A percentile compares a stretch with the other conserved stretches of the same genome.
phyloP scores from a whole-genome alignment of 2,888 invertebrate genomes.

The Torymus tubicola region DNA sequence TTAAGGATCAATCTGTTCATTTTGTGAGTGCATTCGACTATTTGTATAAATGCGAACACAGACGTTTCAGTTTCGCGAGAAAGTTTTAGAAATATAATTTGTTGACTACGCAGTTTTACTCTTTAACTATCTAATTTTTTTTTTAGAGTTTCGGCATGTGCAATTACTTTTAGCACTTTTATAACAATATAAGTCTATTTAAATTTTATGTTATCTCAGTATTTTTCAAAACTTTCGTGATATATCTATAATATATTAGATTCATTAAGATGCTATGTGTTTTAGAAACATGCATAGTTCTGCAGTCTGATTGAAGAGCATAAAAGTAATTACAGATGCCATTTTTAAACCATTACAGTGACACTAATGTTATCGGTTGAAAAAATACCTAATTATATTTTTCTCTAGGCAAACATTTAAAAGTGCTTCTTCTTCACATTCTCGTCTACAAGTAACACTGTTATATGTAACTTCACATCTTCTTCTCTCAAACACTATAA shows the following conservation, averaged over 20 bases:
- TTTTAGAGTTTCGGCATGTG: conserved; percentile 15
- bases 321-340: conserved; percentile 41
- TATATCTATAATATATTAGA: background rate
- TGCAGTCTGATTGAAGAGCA: background rate
- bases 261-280: background rate
- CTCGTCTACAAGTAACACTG: conserved; percentile 27
- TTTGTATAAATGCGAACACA: conserved; percentile 14
- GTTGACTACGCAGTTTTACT: conserved; percentile 28
- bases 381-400: conserved; percentile 43
- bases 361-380: conserved; percentile 40
- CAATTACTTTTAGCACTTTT: conserved; percentile 19
- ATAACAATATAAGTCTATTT: background rate
- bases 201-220: background rate
- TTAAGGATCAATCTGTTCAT: conserved; percentile 23
- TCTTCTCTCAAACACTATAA: conserved; percentile 46
- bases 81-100: conserved; percentile 44
- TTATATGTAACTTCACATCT: conserved; percentile 15
- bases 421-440: conserved; percentile 26
- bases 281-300: background rate
- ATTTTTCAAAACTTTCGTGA: background rate
- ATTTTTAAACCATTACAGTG: background rate
- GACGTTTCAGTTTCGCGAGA: background rate
- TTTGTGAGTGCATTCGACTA: conserved; percentile 18
- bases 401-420: conserved; percentile 42
- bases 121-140: conserved; percentile 27